Conservation (phyloP, 2,113 vertebrate genomes). For the Lanius ludovicianus region DNA sequence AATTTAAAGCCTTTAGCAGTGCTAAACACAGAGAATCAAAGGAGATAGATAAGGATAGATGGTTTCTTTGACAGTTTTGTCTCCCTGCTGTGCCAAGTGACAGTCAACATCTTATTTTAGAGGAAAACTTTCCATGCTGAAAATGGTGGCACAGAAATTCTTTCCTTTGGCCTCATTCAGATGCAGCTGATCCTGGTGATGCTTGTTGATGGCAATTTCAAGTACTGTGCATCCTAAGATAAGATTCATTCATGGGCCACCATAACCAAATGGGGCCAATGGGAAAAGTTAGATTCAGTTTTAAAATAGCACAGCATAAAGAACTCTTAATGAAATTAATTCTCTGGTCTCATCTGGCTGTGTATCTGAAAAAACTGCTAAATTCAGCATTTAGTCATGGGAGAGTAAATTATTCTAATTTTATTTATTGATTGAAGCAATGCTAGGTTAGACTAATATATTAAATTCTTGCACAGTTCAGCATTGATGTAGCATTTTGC, state of each 20-base stretch:
- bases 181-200: background rate
- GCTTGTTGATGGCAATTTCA: background rate
- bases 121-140: background rate
- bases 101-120: constrained; percentile 26
- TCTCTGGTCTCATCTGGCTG: background rate
- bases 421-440: constrained; percentile 52
- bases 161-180: background rate
- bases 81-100: constrained; percentile 23
- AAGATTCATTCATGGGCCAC: background rate
- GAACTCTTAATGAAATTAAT: constrained; percentile 21
- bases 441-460: constrained; percentile 32
- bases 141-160: background rate
- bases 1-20: constrained; percentile 18
- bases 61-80: constrained; percentile 35
- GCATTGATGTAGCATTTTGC: background rate
- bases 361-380: constrained; percentile 17
- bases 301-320: constrained; percentile 35
- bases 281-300: background rate
- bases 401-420: constrained; percentile 52
- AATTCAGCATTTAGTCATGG: constrained; percentile 37
- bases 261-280: background rate
- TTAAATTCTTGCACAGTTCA: constrained; percentile 6
- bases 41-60: background rate
- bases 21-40: constrained; percentile 39
- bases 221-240: background rate